Evolutionary conservation across 2,797 vertebrate genomes (phyloP), one percentile per base, ranked within the genome.

Genomic region (Odontamblyopus lacepedii): DNA sequence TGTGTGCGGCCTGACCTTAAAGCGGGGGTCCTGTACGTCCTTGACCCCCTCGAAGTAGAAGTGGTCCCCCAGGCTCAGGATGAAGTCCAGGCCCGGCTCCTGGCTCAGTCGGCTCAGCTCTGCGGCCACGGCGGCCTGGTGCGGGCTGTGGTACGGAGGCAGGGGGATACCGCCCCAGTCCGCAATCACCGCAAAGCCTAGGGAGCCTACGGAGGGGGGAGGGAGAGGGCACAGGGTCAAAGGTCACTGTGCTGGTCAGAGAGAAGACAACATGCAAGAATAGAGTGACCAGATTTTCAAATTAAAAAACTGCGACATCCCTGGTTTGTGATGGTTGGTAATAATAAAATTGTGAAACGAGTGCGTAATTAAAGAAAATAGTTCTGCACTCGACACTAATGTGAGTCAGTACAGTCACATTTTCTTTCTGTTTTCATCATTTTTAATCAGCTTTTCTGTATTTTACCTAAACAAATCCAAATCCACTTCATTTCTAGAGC

Each of bases 31-130:
- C n/a, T 92, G 83, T 3, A 86, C 75, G 11, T 87, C 69, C 29
- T 74, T 79, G 67, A 93, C 91, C 2, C 91, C 92, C 0, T 2
- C 44, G 67, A 32, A 89, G 68, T 92, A 93, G 82, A 93, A 93
- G 76, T 93, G 79, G 68, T 93, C 92, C 56, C 92, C 92, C 44
- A 93, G 75, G 55, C 92, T 92, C 63, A 93, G 86, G 67, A 93
- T 74, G 67, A 93, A 92, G 87, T 92, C 89, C 61, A 92, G 29
- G 0, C 87, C 85, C 16, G 48, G 38, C 8, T 30, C 85, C 50
- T 71, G 74, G 41, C 81, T 80, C 66, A 91, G 75, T 61, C 60
- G 74, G 13, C 73, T 87, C 64, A 92, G 32, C 56, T 91, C 86
- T 27, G 67, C 50, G 5, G 92, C 91, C 1, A 90, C 78, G 12